A percentile compares a stretch with the other conserved stretches of the same genome.
These are phyloP conservation scores for Hyla sarda DNA, from an alignment of 2,113 vertebrate genomes.

Conservation along the genomic window DNA sequence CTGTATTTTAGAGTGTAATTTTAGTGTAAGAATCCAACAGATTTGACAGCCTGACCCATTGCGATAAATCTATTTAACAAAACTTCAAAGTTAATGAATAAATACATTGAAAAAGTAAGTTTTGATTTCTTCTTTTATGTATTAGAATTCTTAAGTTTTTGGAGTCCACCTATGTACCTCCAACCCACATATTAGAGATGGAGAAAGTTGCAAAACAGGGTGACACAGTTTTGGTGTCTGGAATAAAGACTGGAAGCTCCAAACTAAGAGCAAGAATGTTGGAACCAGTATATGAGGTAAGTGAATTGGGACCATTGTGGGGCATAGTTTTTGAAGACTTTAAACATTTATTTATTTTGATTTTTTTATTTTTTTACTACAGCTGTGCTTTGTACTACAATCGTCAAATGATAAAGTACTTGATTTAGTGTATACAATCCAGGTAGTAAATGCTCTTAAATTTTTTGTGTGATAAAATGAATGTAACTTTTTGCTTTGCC, in stretches of 20 bases:
- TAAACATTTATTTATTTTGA: background rate
- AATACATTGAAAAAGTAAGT: no score
- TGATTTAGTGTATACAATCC: background rate
- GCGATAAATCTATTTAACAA: no score
- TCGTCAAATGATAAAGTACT: no score
- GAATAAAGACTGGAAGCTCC: slow-evolving; percentile 80
- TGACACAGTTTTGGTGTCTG: slow-evolving; percentile 81
- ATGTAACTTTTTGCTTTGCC: background rate
- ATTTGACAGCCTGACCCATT: no score
- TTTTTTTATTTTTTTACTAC: background rate
- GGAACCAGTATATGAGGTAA: slow-evolving; percentile 77
- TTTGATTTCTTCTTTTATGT: no score
- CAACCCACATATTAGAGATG: slow-evolving; percentile 92
- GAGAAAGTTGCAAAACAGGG: slow-evolving; percentile 92
- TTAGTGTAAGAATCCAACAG: no score
- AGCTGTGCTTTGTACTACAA: background rate
- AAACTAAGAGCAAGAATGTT: slow-evolving; percentile 77
- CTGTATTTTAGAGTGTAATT: no score
- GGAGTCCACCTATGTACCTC: slow-evolving; percentile 92
- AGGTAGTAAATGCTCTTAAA: background rate
- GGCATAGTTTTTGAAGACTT: background rate
- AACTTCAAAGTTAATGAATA: no score
- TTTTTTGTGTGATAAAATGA: background rate
- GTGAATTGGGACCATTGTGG: background rate
- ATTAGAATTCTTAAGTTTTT: slow-evolving; percentile 89